Evolutionary conservation across 2,797 vertebrate genomes (phyloP), one percentile per base, ranked within the genome.

Genomic region (Masticophis lateralis): DNA sequence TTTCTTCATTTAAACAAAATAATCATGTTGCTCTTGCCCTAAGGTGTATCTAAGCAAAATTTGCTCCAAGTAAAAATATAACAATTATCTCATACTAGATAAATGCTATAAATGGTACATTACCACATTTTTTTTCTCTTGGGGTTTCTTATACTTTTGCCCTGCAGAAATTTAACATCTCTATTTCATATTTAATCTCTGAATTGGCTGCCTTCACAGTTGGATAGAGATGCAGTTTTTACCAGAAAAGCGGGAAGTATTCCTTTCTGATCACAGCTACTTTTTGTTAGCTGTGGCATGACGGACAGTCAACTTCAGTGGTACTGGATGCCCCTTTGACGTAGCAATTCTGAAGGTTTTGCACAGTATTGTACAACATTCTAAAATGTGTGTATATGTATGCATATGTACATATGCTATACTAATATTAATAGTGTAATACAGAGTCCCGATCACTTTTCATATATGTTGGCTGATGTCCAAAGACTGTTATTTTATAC

Each of bases 1-100:
- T 90, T 87, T 87, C 28, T 91, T 91, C 13, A 79, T 88, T 93
- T 88, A 88, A 93, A 88, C 91, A 43, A 69, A 59, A 32, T 32
- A 60, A 69, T 94, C 18, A 37, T 66, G 92, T 86, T 59, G 37
- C 90, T 91, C 56, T 94, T 92, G 51, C 91, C 94, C 93, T 53
- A 69, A 11, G 94, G 96, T 92, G 94, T 0, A 1, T 92, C 94
- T 47, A 86, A 96, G 94, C 93, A 90, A 92, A 93, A 69, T 94
- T 89, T 69, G 0, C 27, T 91, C 61, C 94, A 92, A 95, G 91
- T 2, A 6, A 92, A 90, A 37, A 94, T 7, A 87, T 95, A 96
- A 95, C 47, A 59, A 96, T 53, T 95, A 95, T 95, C 95, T 96
- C 74, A 1, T 2, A 92, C 66, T 91, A 79, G 95, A 89, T 94